A percentile compares a stretch with the other conserved stretches of the same genome.
Evolutionary conservation across 2,888 invertebrate genomes (phyloP).

Genomic region (Choreutis nemorana): DNA sequence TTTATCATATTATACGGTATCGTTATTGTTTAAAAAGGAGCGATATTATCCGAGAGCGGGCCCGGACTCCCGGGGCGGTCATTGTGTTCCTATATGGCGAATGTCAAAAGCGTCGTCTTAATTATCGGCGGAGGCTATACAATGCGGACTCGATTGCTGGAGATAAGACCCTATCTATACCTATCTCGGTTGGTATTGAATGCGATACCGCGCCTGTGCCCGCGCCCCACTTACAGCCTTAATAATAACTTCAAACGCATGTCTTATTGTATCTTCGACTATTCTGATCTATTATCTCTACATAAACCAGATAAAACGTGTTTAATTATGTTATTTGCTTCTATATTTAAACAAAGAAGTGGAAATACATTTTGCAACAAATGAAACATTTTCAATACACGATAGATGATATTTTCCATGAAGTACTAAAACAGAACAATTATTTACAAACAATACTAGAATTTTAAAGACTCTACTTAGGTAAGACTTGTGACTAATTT

Average conservation of each 20-base stretch:
- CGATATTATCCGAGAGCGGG: constrained; percentile 55
- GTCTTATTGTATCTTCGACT: constrained; percentile 59
- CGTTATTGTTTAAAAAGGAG: constrained; percentile 59
- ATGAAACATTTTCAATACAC: background rate
- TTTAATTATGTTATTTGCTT: constrained; percentile 29
- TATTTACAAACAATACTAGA: constrained; percentile 22
- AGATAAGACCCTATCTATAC: constrained; percentile 54
- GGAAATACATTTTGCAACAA: background rate
- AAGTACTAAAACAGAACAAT: constrained; percentile 16
- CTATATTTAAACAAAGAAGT: background rate
- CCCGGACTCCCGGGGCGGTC: constrained; percentile 55
- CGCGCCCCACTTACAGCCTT: constrained; percentile 42
- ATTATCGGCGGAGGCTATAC: constrained; percentile 62
- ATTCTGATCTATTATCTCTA: constrained; percentile 55
- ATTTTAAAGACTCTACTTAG: too few relatives aligned
- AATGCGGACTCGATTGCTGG: constrained; percentile 62
- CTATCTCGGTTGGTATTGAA: constrained; percentile 49
- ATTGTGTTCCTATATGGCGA: constrained; percentile 66
- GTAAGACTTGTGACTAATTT: too few relatives aligned
- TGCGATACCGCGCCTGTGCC: constrained; percentile 31
- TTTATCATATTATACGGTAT: constrained; percentile 59
- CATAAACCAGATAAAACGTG: constrained; percentile 49
- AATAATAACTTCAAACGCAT: constrained; percentile 59
- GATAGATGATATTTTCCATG: constrained; percentile 3
- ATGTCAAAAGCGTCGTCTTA: constrained; percentile 67